Evolutionary conservation across 2,797 vertebrate genomes (phyloP), one percentile per base, ranked within the genome.

Genomic region (Scolopax bukidnonensis): DNA sequence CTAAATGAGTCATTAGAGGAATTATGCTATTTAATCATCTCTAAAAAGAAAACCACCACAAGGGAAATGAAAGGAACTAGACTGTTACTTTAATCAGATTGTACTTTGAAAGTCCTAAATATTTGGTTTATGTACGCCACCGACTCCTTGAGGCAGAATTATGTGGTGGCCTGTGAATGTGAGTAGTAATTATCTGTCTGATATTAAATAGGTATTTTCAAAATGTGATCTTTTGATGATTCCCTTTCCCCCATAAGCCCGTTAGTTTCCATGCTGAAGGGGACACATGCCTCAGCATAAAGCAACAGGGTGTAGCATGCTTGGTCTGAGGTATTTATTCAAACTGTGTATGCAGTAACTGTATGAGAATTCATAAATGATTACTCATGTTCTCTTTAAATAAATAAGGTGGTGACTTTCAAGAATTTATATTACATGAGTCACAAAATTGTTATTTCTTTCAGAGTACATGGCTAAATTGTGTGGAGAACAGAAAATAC

Each of bases 371-470:
- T 94, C 80, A 95, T 94, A 96, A 91, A 94, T 48, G 56, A 96
- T 97, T 97, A 96, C 95, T 98, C 97, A 97, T 93, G 73, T 87
- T 97, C 70, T 96, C 91, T 89, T 92, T 79, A 96, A 97, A 96
- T 97, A 97, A 96, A 97, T 95, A 97, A 96, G 86, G 91, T 91
- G 91, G 76, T 83, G 82, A 83, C 90, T 96, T 95, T 96, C 60
- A 86, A 91, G 73, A 96, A 93, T 93, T 96, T 91, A 84, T 80
- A 68, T 95, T 94, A 92, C 76, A 69, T 97, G 97, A 97, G 93
- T 97, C 96, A 98, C 90, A 95, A 89, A 91, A 91, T 86, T 94
- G 74, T 96, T 90, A 90, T 94, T 97, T 95, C 89, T 88, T 92
- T 96, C 80, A 74, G 14, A 85, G 45, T 63, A 41, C 57, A n/a